A percentile compares a stretch with the other conserved stretches of the same genome.
These are phyloP conservation scores for Leptothorax acervorum DNA, from an alignment of 2,888 invertebrate species.

Conservation along the genomic window DNA sequence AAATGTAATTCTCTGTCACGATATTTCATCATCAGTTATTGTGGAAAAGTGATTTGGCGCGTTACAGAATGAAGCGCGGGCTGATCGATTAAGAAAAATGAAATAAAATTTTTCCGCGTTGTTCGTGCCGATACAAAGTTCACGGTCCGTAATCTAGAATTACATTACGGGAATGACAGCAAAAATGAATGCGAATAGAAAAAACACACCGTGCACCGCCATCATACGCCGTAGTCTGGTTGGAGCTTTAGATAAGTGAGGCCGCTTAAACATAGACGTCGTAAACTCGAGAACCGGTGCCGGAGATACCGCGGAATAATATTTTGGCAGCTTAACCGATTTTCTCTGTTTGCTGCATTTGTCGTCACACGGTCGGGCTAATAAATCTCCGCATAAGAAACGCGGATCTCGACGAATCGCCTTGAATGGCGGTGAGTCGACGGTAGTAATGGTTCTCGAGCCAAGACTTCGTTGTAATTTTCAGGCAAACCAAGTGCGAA, in stretches of 20 bases:
- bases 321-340: constrained; percentile 53
- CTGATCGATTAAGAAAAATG: constrained; percentile 45
- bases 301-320: constrained; percentile 47
- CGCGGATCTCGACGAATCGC: constrained; percentile 35
- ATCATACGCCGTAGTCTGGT: constrained; percentile 11
- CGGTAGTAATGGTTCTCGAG: background rate
- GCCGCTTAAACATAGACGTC: constrained; percentile 35
- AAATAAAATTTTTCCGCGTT: background rate
- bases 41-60: constrained; percentile 43
- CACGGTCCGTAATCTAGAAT: background rate
- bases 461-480: constrained; percentile 12
- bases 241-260: constrained; percentile 33
- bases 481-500: background rate
- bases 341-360: constrained; percentile 53
- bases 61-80: constrained; percentile 15
- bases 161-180: background rate
- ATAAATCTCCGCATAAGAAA: constrained; percentile 49
- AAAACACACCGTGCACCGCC: background rate
- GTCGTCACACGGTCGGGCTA: constrained; percentile 41
- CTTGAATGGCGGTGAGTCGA: constrained; percentile 17
- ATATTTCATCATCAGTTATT: constrained; percentile 53
- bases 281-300: constrained; percentile 37
- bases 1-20: constrained; percentile 48
- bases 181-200: constrained; percentile 21
- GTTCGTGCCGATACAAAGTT: background rate